A percentile compares a stretch with the other conserved stretches of the same genome.
Evolutionary conservation across 2,113 vertebrate species (phyloP).

Genomic region (Macheiramphus alcinus): DNA sequence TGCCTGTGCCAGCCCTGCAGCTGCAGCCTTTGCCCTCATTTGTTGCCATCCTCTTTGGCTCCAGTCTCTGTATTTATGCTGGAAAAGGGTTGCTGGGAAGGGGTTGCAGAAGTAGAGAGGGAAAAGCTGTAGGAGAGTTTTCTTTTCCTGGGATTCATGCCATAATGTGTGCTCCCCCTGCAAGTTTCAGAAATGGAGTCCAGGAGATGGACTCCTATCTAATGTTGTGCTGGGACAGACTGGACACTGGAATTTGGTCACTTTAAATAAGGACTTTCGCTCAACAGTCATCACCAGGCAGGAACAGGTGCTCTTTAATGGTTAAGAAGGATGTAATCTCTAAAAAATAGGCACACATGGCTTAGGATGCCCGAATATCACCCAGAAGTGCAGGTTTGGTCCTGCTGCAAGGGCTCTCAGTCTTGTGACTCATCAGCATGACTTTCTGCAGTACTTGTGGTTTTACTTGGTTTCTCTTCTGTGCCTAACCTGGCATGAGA

Average conservation of each 20-base stretch:
- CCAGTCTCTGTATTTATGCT: fast-evolving
- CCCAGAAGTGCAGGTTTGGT: background rate
- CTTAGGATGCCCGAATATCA: background rate
- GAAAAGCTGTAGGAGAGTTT: background rate
- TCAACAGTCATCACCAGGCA: background rate
- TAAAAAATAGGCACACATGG: background rate
- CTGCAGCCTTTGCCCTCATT: no score
- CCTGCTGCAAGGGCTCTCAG: background rate
- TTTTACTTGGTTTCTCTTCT: background rate
- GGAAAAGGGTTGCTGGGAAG: background rate
- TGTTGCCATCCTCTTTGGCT: background rate
- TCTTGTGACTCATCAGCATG: background rate
- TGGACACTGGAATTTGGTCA: background rate
- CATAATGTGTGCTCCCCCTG: background rate
- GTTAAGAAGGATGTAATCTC: background rate
- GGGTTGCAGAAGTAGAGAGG: background rate
- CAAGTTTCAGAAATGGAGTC: background rate
- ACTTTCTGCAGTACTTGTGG: background rate
- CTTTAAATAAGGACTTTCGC: background rate
- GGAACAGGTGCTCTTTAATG: background rate
- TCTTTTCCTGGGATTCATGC: background rate
- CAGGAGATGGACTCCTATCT: background rate
- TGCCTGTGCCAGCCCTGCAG: background rate
- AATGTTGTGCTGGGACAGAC: background rate
- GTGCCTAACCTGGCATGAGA: background rate